Conservation (phyloP, 1,140 invertebrate species). For the Monomorium pharaonis region DNA sequence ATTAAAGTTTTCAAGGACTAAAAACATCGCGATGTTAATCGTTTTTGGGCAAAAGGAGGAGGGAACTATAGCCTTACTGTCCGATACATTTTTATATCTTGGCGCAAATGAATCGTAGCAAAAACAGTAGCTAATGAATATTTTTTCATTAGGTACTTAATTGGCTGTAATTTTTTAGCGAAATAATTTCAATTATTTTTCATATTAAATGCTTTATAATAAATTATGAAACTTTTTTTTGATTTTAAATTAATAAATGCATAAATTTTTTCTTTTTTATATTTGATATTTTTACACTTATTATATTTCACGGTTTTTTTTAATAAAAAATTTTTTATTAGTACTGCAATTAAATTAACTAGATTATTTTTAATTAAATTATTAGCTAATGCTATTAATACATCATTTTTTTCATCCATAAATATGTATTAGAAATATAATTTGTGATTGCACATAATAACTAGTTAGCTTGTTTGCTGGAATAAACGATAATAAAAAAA, state of each 20-base stretch:
- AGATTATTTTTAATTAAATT: not conserved
- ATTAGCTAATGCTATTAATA: not conserved
- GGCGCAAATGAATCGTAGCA: not conserved
- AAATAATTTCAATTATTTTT: not conserved
- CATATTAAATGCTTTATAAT: not conserved
- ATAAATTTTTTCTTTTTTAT: not conserved
- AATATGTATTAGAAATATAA: slow-evolving; percentile 5
- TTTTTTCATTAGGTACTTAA: not conserved
- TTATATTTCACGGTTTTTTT: not conserved
- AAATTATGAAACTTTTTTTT: not conserved
- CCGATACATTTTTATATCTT: not conserved
- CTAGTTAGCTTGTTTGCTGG: not conserved
- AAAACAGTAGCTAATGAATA: not conserved
- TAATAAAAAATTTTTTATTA: not conserved
- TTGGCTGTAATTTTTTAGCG: not conserved
- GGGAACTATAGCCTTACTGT: not conserved
- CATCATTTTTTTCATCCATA: not conserved
- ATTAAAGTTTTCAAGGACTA: slow-evolving; percentile 16
- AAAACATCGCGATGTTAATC: not conserved
- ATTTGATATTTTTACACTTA: not conserved
- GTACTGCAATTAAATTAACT: not conserved
- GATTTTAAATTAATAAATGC: not conserved
- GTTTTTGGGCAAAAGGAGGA: not conserved
- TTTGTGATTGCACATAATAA: not conserved
- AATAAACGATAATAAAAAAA: slow-evolving; percentile 4